Evolutionary conservation across 1,140 invertebrate genomes (phyloP), one percentile per base, ranked within the genome.

Genomic region (Lepidurus apus): DNA sequence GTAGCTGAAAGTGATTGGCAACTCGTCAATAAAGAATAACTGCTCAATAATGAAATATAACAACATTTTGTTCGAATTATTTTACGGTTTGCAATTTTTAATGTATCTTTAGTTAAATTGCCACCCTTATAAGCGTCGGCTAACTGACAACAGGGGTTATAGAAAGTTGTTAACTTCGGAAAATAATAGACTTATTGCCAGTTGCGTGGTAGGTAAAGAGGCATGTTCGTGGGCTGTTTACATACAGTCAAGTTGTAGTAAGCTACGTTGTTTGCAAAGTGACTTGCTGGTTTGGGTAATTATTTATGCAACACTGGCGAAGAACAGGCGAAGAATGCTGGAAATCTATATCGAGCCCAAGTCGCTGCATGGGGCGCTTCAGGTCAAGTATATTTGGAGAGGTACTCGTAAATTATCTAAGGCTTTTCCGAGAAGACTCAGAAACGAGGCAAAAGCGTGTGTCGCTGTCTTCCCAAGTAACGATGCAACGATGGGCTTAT

Each of bases 331-430:
- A 21, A 13, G 53, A 17, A 65, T 21, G 5, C 21, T 21, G 53
- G 21, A 65, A 65, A 65, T 65, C 53, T 65, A 65, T 65, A 21
- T n/a, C 0, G 53, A 65, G 53, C n/a, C 53, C 53, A 65, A n/a
- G 6, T n/a, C 47, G 47, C 47, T 65, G 7, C 53, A 65, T 5
- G 53, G 13, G 53, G 53, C 2, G 3, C 53, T 65, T 65, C 17
- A 65, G 53, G n/a, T 65, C 53, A 65, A 65, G 53, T 65, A 21
- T 8, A 65, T 65, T 21, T 65, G 53, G 53, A 65, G 53, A 21
- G 53, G 53, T 1, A n/a, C 53, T 65, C 4, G 21, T 21, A 21
- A 65, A 65, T 65, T 65, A 65, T 21, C 17, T 65, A 65, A 21
- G 53, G 53, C 17, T 65, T 21, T 21, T 65, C 53, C 53, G 53